Evolutionary conservation across 2,113 vertebrate genomes (phyloP).

Genomic region (Alethe diademata): DNA sequence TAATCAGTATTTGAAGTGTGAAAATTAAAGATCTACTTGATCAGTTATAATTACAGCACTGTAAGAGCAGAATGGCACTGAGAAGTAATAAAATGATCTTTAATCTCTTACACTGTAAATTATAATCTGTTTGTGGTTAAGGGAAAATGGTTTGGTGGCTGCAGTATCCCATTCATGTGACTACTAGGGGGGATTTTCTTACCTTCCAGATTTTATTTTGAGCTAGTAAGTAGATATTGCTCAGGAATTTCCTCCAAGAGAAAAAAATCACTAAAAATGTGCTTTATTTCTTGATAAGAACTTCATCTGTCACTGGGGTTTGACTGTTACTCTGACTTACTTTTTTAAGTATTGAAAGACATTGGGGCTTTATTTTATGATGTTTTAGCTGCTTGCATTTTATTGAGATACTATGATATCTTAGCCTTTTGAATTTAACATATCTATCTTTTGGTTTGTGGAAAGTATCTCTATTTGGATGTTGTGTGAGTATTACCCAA

Average conservation of each 20-base stretch:
- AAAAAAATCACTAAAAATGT: neutral
- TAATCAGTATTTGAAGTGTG: slow-evolving; percentile 59
- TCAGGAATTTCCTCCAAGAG: neutral
- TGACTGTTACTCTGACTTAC: neutral
- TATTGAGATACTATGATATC: neutral
- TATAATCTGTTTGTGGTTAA: slow-evolving; percentile 23
- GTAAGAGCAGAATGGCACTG: neutral
- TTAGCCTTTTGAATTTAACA: neutral
- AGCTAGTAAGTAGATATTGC: neutral
- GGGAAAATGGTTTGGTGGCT: slow-evolving; percentile 5
- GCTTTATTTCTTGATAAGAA: neutral
- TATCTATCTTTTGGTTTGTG: neutral
- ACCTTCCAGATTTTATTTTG: neutral
- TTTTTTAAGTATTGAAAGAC: neutral
- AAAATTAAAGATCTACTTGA: slow-evolving; percentile 70
- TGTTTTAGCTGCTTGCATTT: neutral
- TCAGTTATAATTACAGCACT: slow-evolving; percentile 53
- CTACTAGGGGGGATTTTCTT: neutral
- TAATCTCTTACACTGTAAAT: slow-evolving; percentile 43
- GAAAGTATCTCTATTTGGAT: neutral
- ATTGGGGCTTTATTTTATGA: neutral
- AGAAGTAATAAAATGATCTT: slow-evolving; percentile 46
- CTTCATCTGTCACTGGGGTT: neutral
- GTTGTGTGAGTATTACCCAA: neutral
- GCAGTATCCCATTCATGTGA: neutral